A percentile compares a stretch with the other conserved stretches of the same genome.
These are phyloP conservation scores for Phataginus tricuspis DNA, from an alignment of 2,797 vertebrate species.

Conservation along the genomic window DNA sequence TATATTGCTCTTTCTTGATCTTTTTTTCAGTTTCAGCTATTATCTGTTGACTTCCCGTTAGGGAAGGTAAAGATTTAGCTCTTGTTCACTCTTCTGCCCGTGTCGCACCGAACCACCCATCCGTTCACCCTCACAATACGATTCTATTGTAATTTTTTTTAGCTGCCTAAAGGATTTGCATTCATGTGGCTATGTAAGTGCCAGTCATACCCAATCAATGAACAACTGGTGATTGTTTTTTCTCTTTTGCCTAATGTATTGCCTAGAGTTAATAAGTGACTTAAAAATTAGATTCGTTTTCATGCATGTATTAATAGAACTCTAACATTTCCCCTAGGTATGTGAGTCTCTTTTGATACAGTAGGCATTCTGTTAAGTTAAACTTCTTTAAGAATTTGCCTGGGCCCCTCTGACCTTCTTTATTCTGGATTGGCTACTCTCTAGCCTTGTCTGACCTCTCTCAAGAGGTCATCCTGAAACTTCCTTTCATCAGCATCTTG, in stretches of 20 bases:
- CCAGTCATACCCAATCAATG: background rate
- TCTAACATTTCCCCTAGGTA: background rate
- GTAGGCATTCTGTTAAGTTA: background rate
- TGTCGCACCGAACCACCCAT: background rate
- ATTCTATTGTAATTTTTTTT: background rate
- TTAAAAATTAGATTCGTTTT: background rate
- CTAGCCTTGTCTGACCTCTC: background rate
- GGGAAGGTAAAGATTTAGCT: background rate
- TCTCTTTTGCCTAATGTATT: background rate
- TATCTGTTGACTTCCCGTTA: background rate
- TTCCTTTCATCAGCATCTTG: background rate
- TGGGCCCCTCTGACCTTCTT: background rate
- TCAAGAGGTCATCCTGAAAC: background rate
- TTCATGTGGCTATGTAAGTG: background rate
- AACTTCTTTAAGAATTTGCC: background rate
- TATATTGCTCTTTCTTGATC: background rate
- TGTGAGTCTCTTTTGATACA: background rate
- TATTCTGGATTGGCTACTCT: background rate
- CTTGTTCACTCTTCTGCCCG: background rate
- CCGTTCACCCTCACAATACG: background rate
- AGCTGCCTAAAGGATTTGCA: background rate
- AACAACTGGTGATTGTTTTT: background rate
- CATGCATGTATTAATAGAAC: background rate
- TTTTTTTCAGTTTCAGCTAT: background rate
- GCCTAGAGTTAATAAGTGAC: background rate